Evolutionary conservation across 2,888 invertebrate species (phyloP).

Genomic region (Nymphalis c-album): DNA sequence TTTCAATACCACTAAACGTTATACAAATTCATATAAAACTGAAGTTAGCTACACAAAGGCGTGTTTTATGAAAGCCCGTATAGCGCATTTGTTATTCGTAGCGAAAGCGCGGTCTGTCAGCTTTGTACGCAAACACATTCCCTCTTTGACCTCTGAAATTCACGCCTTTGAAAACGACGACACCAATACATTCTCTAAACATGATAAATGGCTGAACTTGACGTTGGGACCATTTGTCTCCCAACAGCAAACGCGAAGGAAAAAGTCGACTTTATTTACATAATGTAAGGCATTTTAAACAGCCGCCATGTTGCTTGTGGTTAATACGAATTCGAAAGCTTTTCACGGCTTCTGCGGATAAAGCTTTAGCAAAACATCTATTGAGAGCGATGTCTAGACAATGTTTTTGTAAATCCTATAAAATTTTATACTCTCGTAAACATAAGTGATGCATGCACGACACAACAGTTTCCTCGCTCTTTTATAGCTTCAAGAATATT

Average conservation of each 20-base stretch:
- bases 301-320: constrained; percentile 37
- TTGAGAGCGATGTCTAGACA: constrained; percentile 23
- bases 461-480: constrained; percentile 1
- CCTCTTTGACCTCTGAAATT: constrained; percentile 35
- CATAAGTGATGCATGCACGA: constrained; percentile 5
- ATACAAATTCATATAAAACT: constrained; percentile 34
- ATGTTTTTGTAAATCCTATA: constrained; percentile 21
- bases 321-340: constrained; percentile 41
- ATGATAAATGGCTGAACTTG: constrained; percentile 64
- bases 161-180: constrained; percentile 29
- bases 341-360: constrained; percentile 23
- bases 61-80: constrained; percentile 31
- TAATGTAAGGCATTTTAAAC: constrained; percentile 45
- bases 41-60: constrained; percentile 32
- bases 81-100: constrained; percentile 17
- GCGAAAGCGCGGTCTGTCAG: constrained; percentile 30
- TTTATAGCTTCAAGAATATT: background rate
- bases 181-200: constrained; percentile 52
- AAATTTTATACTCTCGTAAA: constrained; percentile 14
- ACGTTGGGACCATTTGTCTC: constrained; percentile 62
- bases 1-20: constrained; percentile 19
- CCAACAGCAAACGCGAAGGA: constrained; percentile 47
- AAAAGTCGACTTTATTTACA: constrained; percentile 63
- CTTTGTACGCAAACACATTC: constrained; percentile 28
- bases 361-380: constrained; percentile 23